Percentiles rank a stretch among this genome's conserved stretches.
These are phyloP conservation scores for Hyperopisus bebe DNA, from an alignment of 2,113 vertebrate species.

Conservation along the genomic window DNA sequence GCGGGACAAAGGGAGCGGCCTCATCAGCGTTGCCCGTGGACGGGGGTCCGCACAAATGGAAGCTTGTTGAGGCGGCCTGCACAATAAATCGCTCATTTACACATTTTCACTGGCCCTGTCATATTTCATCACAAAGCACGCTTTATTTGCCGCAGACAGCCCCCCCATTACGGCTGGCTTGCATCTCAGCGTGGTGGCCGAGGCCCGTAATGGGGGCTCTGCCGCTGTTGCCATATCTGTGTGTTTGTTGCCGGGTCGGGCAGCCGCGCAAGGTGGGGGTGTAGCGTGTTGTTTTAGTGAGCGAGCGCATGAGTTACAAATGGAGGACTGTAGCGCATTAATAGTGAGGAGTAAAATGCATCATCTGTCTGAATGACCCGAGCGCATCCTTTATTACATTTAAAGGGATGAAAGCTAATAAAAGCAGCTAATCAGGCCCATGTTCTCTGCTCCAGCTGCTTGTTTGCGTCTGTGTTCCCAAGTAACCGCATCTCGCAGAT, in stretches of 20 bases:
- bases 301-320: neutral
- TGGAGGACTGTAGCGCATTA: neutral
- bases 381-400: constrained; percentile 17
- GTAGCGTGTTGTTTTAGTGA: neutral
- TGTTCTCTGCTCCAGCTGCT: neutral
- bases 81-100: constrained; percentile 22
- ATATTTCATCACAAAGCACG: constrained; percentile 11
- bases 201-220: neutral
- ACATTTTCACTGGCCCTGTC: constrained; percentile 4
- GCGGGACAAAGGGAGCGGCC: neutral
- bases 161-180: neutral
- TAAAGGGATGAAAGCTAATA: constrained; percentile 17
- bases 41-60: neutral
- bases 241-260: neutral
- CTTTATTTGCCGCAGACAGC: constrained; percentile 6
- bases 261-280: neutral
- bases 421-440: constrained; percentile 10
- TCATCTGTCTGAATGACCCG: constrained; percentile 10
- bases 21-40: neutral
- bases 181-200: constrained; percentile 3
- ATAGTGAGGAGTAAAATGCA: neutral
- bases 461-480: neutral
- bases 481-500: neutral
- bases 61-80: constrained; percentile 11
- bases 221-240: neutral